Base-by-base conservation (phyloP, 2,113 vertebrate species). In the Psephotus haematonotus region DNA sequence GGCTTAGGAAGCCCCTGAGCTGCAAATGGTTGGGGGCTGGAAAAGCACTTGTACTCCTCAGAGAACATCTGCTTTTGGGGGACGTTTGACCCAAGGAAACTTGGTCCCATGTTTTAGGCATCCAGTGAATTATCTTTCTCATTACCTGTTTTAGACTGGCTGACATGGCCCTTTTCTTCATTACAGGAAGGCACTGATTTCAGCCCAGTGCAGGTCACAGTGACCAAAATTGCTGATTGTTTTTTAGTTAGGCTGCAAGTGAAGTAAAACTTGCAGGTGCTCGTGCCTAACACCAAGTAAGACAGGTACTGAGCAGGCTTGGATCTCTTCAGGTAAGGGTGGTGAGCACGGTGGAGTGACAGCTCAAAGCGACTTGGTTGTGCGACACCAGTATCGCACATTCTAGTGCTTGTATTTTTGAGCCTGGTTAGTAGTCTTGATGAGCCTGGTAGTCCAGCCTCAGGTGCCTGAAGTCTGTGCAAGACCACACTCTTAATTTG, bases 231-330 rank as follows among this genome's bases (percentile, higher is more conserved):
- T 2, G 3, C 27, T 33, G 55, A 33, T 31, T 8, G 33, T 13
- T 24, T 41, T 70, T 28, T 5, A 17, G 41, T 11, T 9, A 10
- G 0, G 0, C 16, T 19, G 35, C 0, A 0, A 22, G n/a, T 68
- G 57, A 60, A 47, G 17, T 60, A 37, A 63, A 63, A 7, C 15
- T 13, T 69, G 17, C 47, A 64, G 47, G 62, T 85, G 57, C 55
- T 39, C 37, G 3, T 63, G 5, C 50, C 41, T 44, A 24, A 10
- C 49, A 41, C 65, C 29, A 37, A 55, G 49, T 44, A 35, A 55
- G 83, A 24, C 23, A 55, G 39, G 28, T 70, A 69, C 55, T 68
- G 72, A 19, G 31, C 50, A 19, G 46, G 19, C 41, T 57, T 68
- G n/a, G 47, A 63, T 64, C 8, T 64, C 47, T 50, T 7, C 39